Conservation (phyloP, 2,797 vertebrate genomes). For the Galago senegalensis region DNA sequence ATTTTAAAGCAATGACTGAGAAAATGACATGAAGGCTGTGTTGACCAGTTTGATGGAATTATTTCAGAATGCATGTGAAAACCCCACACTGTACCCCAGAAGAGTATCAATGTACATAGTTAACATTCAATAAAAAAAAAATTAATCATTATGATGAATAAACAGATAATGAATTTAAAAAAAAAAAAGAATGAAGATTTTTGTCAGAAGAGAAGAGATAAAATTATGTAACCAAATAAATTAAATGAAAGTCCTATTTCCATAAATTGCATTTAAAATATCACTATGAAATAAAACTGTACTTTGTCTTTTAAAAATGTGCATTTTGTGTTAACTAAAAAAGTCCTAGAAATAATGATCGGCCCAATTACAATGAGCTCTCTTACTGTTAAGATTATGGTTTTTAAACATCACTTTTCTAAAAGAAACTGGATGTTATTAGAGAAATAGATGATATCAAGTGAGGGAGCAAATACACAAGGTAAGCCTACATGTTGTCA, state of each 20-base stretch:
- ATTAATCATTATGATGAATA: too few relatives aligned
- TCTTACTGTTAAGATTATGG: conserved; percentile 10
- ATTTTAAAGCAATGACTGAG: too few relatives aligned
- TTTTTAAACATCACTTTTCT: background rate
- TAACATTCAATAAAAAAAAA: too few relatives aligned
- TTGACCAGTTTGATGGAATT: too few relatives aligned
- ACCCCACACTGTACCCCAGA: too few relatives aligned
- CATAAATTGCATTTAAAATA: background rate
- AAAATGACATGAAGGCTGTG: too few relatives aligned
- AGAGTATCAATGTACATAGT: too few relatives aligned
- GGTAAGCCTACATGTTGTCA: background rate
- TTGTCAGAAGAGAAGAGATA: background rate
- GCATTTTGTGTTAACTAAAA: conserved; percentile 5
- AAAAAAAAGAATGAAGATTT: background rate
- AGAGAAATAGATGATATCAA: background rate
- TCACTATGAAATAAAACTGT: background rate
- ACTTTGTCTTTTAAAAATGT: background rate
- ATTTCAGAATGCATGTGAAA: too few relatives aligned
- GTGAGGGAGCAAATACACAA: background rate
- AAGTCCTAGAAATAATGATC: background rate
- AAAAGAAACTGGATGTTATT: background rate
- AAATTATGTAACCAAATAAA: background rate
- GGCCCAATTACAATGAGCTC: background rate
- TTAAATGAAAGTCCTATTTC: background rate
- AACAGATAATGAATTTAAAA: too few relatives aligned